Evolutionary conservation across 2,113 vertebrate genomes (phyloP).

Genomic region (Myotis davidii): DNA sequence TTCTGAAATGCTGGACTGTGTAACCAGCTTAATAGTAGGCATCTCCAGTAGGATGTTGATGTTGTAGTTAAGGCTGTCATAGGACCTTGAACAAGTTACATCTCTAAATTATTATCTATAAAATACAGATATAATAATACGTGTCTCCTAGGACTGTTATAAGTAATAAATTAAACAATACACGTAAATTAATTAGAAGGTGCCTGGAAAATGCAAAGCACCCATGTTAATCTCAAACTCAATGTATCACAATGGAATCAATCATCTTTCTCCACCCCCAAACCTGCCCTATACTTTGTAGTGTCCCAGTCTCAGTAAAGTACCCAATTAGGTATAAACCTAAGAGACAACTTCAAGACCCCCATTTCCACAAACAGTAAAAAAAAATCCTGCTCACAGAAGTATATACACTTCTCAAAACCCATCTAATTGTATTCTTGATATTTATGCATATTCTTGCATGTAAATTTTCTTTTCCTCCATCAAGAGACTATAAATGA

Average conservation of each 20-base stretch:
- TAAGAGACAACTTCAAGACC: neutral
- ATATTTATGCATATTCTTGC: neutral
- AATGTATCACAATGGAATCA: neutral
- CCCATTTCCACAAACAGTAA: neutral
- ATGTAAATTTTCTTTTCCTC: neutral
- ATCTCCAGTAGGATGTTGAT: neutral
- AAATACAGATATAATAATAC: neutral
- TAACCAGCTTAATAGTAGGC: neutral
- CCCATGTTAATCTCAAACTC: constrained; percentile 1
- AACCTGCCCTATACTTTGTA: neutral
- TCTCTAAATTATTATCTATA: neutral
- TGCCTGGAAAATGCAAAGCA: neutral
- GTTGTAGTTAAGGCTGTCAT: neutral
- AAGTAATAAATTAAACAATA: neutral
- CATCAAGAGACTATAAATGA: neutral
- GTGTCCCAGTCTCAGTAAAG: neutral
- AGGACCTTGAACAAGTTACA: neutral
- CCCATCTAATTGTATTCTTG: neutral
- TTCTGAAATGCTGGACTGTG: neutral
- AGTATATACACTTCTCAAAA: neutral
- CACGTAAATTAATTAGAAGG: neutral
- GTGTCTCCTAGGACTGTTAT: neutral
- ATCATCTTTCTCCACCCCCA: neutral
- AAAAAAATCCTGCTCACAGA: neutral
- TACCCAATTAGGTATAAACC: neutral